Evolutionary conservation across 2,113 vertebrate genomes (phyloP), one percentile per base, ranked within the genome.

Genomic region (Chlorocebus sabaeus): DNA sequence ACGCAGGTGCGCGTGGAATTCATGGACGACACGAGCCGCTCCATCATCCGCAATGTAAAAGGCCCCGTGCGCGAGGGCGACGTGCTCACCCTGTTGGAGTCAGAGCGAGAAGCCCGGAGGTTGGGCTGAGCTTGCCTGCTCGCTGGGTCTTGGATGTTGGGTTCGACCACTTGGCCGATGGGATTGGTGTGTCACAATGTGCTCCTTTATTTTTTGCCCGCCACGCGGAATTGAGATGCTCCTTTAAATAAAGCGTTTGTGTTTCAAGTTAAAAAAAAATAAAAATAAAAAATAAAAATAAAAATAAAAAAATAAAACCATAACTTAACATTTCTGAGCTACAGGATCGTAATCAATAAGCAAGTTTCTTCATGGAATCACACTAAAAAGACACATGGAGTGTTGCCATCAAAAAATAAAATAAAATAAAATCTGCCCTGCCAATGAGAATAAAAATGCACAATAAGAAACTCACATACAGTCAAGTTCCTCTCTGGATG

Each of bases 1-100:
- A 99, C 99, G 67, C 99, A 99, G 99, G 99, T 87, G 43, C 76
- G 76, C 45, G 76, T 79, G 76, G 76, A 79, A 50, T 79, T 79
- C 18, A 79, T 79, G 76, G 76, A 79, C 30, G 76, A 79, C 30
- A 79, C 76, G 17, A 79, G 76, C 45, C 76, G 45, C 30, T 79
- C 76, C 9, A 79, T 79, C 45, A 79, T 79, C 30, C 76, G 76
- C 45, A 50, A 79, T 5, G 76, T 79, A 9, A 79, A 79, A 79
- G 76, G 76, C 30, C 76, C 45, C 1, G 76, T 79, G 45, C 76
- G 45, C 45, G 76, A 48, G 43, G 83, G 43, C 40, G 40, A 68
- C 23, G 43, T 85, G 43, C 43, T 70, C 35, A 87, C 64, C 32
- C 13, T 52, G 35, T 38, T 70, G 48, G 64, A 70, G 45, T 70